Conservation (phyloP, 2,888 invertebrate species). For the Drosophila multiciliata region DNA sequence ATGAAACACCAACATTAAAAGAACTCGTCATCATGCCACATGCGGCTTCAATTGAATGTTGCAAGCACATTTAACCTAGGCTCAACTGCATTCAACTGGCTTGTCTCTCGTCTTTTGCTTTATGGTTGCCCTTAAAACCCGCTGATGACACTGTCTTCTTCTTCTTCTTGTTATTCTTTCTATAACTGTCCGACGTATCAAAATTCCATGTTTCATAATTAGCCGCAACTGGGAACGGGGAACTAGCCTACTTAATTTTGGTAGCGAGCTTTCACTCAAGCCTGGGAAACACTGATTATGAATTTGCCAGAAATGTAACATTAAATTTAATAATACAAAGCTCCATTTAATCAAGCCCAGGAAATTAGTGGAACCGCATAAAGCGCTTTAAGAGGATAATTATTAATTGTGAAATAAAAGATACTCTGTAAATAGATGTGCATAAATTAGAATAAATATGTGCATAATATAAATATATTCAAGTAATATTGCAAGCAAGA, state of each 20-base stretch:
- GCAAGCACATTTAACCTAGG: slow-evolving; percentile 49
- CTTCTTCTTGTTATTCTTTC: neutral
- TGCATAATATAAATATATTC: too few species aligned
- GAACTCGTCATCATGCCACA: slow-evolving; percentile 44
- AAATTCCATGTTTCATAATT: slow-evolving; percentile 17
- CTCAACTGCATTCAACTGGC: slow-evolving; percentile 45
- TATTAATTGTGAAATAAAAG: neutral
- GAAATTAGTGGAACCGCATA: neutral
- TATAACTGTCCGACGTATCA: neutral
- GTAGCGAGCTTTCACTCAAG: slow-evolving; percentile 23
- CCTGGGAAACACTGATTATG: slow-evolving; percentile 14
- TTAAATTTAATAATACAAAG: slow-evolving; percentile 11
- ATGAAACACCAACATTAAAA: slow-evolving; percentile 12
- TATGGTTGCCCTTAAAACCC: slow-evolving; percentile 15
- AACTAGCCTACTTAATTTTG: slow-evolving; percentile 19
- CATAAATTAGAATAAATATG: too few species aligned
- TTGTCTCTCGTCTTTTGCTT: slow-evolving; percentile 56
- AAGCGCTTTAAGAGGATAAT: neutral
- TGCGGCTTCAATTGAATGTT: slow-evolving; percentile 57
- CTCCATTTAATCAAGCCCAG: slow-evolving; percentile 1
- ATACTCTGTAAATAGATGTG: neutral
- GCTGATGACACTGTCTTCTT: neutral
- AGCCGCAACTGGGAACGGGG: slow-evolving; percentile 10
- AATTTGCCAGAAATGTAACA: slow-evolving; percentile 6
- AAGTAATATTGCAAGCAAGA: neutral